phyloP scores from a whole-genome alignment of 1,140 invertebrate genomes.

The Spodoptera litura region DNA sequence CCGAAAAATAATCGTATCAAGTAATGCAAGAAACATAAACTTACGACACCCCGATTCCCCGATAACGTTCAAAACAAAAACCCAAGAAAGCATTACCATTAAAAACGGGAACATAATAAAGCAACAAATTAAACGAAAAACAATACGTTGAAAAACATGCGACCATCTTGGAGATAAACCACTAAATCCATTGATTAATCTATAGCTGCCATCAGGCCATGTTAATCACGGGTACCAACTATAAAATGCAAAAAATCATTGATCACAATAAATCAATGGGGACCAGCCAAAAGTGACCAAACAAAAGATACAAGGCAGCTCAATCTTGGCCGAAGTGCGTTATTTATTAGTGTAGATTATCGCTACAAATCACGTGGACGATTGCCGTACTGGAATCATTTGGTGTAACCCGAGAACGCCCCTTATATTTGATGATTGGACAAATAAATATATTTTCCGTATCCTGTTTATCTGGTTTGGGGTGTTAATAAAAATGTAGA shows the following conservation, averaged over 20 bases:
- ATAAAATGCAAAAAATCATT: conserved; percentile 52
- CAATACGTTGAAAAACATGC: conserved; percentile 30
- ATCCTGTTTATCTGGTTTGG: conserved; percentile 82
- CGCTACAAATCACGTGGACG: conserved; percentile 81
- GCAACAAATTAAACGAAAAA: conserved; percentile 42
- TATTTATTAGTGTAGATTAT: conserved; percentile 84
- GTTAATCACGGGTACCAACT: conserved; percentile 42
- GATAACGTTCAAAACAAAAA: conserved; percentile 11
- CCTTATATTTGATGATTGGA: conserved; percentile 84
- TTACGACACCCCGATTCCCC: conserved; percentile 6
- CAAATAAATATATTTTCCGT: conserved; percentile 86
- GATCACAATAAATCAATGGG: conserved; percentile 47
- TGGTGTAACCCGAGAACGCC: conserved; percentile 83
- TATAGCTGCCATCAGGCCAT: conserved; percentile 35
- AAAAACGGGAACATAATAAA: conserved; percentile 35
- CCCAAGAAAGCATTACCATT: conserved; percentile 31
- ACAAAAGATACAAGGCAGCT: conserved; percentile 71
- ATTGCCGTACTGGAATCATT: conserved; percentile 79
- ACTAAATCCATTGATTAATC: conserved; percentile 45
- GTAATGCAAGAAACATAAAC: conserved; percentile 15
- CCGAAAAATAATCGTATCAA: conserved; percentile 14
- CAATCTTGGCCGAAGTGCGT: conserved; percentile 78
- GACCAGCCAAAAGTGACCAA: conserved; percentile 47
- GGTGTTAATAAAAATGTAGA: conserved; percentile 86
- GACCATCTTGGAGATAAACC: conserved; percentile 9